Base-by-base conservation (phyloP, 2,888 invertebrate genomes). In the Siphonodentalium dalli region DNA sequence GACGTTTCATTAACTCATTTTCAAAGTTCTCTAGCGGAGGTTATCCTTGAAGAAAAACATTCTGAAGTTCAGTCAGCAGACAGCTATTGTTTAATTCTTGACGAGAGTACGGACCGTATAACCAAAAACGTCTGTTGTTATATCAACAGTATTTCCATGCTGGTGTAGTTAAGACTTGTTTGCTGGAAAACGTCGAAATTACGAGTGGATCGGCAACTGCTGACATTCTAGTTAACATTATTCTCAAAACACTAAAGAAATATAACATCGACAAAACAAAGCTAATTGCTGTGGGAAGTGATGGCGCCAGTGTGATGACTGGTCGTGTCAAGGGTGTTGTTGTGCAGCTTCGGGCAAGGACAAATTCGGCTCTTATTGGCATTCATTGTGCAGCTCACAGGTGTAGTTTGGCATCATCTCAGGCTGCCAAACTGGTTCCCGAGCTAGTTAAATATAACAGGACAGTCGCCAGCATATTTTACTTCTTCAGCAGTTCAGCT, bases 241-340 rank as follows among this genome's bases (percentile, higher is more conserved):
- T n/a, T n/a, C n/a, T n/a, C n/a, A n/a, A n/a, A n/a, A n/a, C n/a
- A n/a, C n/a, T n/a, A n/a, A n/a, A n/a, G n/a, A n/a, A n/a, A n/a
- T n/a, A n/a, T n/a, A n/a, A n/a, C n/a, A n/a, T n/a, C n/a, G n/a
- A n/a, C n/a, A n/a, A n/a, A n/a, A n/a, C n/a, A n/a, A n/a, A n/a
- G n/a, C n/a, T n/a, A n/a, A n/a, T n/a, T n/a, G n/a, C n/a, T n/a
- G 31, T 9, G 49, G 40, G 54, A 2, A 58, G 50, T 15, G 58
- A 54, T 21, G 54, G 54, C 27, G 58, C 58, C 8, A 54, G 50
- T 47, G 58, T 58, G 2, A 58, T 54, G 50, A 54, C 58, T 4
- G 51, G 51, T 2, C 27, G 29, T 26, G 47, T 24, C 26, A 35
- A 23, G 3, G 54, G 49, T 47, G 58, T 58, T 13, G 53, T 54